A percentile compares a stretch with the other conserved stretches of the same genome.
phyloP scores from a whole-genome alignment of 2,888 invertebrate species.

The Trichopria drosophilae region DNA sequence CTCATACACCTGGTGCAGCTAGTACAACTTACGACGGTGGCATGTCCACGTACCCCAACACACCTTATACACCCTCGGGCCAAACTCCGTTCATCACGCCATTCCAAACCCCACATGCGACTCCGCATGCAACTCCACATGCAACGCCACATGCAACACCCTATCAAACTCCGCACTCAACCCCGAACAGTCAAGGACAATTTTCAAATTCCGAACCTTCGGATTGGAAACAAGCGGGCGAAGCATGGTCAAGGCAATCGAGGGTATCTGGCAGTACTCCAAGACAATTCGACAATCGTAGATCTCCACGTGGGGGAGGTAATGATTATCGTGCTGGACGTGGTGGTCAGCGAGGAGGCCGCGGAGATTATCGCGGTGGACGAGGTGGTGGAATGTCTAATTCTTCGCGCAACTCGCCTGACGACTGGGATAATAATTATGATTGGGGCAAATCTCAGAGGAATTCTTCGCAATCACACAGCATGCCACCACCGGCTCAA shows the following conservation, averaged over 20 bases:
- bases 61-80: constrained; percentile 88
- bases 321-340: no score
- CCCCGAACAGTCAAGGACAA: constrained; percentile 66
- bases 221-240: constrained; percentile 90
- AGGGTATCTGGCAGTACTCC: no score
- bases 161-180: constrained; percentile 60
- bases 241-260: constrained; percentile 71
- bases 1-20: constrained; percentile 72
- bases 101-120: constrained; percentile 66
- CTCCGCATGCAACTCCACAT: constrained; percentile 70
- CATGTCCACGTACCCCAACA: constrained; percentile 73
- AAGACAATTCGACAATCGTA: no score
- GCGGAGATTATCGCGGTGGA: no score
- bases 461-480: constrained; percentile 21
- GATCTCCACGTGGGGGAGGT: no score
- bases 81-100: constrained; percentile 90
- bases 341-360: no score
- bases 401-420: no score
- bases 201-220: constrained; percentile 70
- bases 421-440: no score
- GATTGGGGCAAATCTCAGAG: no score
- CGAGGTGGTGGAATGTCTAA: no score
- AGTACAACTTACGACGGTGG: constrained; percentile 65
- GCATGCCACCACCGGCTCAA: no score
- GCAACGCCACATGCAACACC: constrained; percentile 60